These are phyloP conservation scores for Carcharodon carcharias DNA, from an alignment of 2,797 vertebrate genomes.

Conservation along the genomic window DNA sequence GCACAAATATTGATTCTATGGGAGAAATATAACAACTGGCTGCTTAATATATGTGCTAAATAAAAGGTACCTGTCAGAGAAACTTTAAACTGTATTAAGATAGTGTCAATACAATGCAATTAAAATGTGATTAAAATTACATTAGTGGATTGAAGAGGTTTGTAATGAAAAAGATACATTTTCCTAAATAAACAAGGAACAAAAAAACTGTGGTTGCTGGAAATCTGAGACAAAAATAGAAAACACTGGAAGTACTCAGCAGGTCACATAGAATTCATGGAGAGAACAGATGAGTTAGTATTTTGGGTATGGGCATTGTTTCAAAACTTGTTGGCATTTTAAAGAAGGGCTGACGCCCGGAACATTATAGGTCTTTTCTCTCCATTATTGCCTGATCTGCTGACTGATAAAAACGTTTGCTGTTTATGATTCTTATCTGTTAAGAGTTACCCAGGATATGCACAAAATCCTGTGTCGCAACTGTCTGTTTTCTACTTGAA, in stretches of 20 bases:
- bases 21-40: background rate
- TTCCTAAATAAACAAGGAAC: background rate
- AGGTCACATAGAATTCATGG: background rate
- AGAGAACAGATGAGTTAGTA: background rate
- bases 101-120: background rate
- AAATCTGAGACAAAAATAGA: slow-evolving; percentile 4
- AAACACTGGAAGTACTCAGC: background rate
- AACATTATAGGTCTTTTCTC: background rate
- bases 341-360: background rate
- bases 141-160: background rate
- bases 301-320: background rate
- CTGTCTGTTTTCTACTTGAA: background rate
- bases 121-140: background rate
- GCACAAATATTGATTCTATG: background rate
- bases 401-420: background rate
- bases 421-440: background rate
- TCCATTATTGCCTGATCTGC: background rate
- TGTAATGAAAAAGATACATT: background rate
- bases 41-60: background rate
- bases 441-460: background rate
- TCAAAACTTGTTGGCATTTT: background rate
- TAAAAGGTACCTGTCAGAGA: background rate
- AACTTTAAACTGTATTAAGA: background rate
- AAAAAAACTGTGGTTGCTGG: background rate
- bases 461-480: background rate